Evolutionary conservation across 2,113 vertebrate species (phyloP).

Genomic region (Odocoileus hemionus): DNA sequence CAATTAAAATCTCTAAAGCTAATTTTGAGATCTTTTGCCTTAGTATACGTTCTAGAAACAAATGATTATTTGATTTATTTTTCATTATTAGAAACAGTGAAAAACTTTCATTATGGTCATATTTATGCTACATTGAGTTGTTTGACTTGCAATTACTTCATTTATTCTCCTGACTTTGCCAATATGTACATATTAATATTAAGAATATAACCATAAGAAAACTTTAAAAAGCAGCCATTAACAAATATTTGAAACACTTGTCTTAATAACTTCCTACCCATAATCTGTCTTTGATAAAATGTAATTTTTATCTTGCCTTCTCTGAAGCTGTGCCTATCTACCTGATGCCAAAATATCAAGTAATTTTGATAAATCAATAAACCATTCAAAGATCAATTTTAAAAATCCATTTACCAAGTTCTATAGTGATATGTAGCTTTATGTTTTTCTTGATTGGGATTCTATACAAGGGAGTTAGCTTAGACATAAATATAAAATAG

Average conservation of each 20-base stretch:
- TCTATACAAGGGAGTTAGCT: not conserved
- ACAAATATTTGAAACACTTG: not conserved
- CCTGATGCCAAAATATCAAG: constrained; percentile 17
- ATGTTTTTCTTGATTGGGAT: not conserved
- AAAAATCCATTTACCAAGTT: not conserved
- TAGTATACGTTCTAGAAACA: not conserved
- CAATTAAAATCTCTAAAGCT: not conserved
- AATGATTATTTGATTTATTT: constrained; percentile 20
- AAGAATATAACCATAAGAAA: constrained; percentile 3
- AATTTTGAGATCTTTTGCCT: not conserved
- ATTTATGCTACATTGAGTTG: not conserved
- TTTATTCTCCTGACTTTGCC: not conserved
- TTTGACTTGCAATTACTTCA: not conserved
- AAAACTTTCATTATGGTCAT: not conserved
- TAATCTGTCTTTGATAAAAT: not conserved
- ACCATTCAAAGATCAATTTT: constrained; percentile 2
- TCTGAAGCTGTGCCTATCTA: not conserved
- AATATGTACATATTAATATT: not conserved
- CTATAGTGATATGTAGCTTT: not conserved
- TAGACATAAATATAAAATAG: constrained; percentile 48
- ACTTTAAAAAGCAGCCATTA: not conserved
- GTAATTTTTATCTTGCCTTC: not conserved
- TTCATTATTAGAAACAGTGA: not conserved
- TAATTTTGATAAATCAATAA: constrained; percentile 16
- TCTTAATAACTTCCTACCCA: not conserved